Percentiles rank a stretch among this genome's conserved stretches.
Evolutionary conservation across 1,140 invertebrate species (phyloP).

Genomic region (Centruroides sculpturatus): DNA sequence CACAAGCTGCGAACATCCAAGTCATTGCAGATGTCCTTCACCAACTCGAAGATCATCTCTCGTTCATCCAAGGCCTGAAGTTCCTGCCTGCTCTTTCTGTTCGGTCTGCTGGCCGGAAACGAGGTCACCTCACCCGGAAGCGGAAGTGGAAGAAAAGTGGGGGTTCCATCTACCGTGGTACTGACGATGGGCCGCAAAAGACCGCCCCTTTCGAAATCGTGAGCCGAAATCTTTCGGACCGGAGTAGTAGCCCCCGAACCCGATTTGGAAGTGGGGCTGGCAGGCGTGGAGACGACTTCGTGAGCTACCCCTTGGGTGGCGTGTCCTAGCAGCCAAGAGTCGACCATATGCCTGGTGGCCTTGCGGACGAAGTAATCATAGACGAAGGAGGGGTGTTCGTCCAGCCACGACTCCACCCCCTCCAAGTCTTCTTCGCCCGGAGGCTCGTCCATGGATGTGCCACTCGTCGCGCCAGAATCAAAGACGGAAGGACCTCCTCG

Average conservation of each 20-base stretch:
- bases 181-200: constrained; percentile 79
- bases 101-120: constrained; percentile 27
- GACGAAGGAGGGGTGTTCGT: constrained; percentile 88
- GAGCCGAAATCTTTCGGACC: constrained; percentile 86
- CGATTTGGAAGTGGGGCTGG: constrained; percentile 25
- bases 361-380: constrained; percentile 91
- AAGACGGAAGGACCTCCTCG: constrained; percentile 2
- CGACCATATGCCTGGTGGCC: constrained; percentile 76
- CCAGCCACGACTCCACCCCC: constrained; percentile 75
- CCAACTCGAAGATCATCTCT: constrained; percentile 88
- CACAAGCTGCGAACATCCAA: constrained; percentile 81
- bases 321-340: constrained; percentile 42
- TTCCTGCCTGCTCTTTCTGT: constrained; percentile 60
- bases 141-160: constrained; percentile 53
- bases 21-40: constrained; percentile 93
- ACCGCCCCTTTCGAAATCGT: constrained; percentile 85
- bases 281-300: constrained; percentile 37
- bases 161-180: constrained; percentile 71
- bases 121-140: constrained; percentile 23
- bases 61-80: constrained; percentile 78
- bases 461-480: background rate
- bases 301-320: constrained; percentile 32
- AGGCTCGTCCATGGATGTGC: constrained; percentile 5
- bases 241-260: constrained; percentile 73
- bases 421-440: background rate